Conservation (phyloP, 2,113 vertebrate species). For the Pimephales promelas region DNA sequence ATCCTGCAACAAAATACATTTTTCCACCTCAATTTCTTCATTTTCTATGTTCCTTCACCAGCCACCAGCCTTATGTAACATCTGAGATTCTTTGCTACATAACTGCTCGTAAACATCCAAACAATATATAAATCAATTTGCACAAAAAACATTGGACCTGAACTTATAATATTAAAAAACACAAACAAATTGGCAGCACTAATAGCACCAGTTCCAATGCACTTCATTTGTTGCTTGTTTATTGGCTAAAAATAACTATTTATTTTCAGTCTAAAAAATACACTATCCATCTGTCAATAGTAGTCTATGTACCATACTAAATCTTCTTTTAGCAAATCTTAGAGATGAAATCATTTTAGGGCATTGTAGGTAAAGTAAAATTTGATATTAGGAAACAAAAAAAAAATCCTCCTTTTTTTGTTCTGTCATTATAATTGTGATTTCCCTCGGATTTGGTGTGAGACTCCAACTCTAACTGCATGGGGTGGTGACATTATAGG, state of each 20-base stretch:
- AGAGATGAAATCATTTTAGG: background rate
- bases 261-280: constrained; percentile 46
- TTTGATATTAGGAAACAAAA: background rate
- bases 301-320: constrained; percentile 25
- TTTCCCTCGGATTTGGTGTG: background rate
- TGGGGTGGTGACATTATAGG: constrained; percentile 64
- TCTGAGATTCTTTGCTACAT: background rate
- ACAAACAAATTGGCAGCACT: background rate
- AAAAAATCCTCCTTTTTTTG: background rate
- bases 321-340: constrained; percentile 16
- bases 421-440: background rate
- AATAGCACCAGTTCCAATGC: background rate
- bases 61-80: background rate
- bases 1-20: background rate
- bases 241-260: constrained; percentile 29
- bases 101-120: background rate
- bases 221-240: background rate
- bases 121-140: constrained; percentile 3
- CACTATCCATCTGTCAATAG: constrained; percentile 28
- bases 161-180: constrained; percentile 2
- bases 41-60: background rate
- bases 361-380: background rate
- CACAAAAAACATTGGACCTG: background rate
- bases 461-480: constrained; percentile 64
- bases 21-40: background rate